Conservation (phyloP, 2,797 vertebrate genomes). For the Ptychobarbus kaznakovi region DNA sequence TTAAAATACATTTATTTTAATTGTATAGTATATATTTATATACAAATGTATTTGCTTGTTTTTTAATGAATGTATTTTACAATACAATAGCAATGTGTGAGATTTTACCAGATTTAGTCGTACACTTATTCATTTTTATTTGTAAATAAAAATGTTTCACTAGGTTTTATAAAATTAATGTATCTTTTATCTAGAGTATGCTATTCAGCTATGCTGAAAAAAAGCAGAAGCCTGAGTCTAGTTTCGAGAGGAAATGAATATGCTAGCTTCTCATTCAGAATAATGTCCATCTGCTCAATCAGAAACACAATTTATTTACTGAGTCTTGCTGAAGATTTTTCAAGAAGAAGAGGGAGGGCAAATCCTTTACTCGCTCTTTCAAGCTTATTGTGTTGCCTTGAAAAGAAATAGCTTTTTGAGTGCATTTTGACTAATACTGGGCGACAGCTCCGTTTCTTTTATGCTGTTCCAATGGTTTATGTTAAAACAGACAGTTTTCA, state of each 20-base stretch:
- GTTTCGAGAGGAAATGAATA: constrained; percentile 27
- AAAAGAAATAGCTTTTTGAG: constrained; percentile 44
- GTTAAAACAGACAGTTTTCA: constrained; percentile 32
- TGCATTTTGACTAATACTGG: constrained; percentile 45
- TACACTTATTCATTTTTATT: no score
- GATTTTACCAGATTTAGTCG: no score
- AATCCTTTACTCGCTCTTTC: constrained; percentile 25
- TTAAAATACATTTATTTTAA: no score
- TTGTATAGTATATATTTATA: no score
- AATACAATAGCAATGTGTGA: no score
- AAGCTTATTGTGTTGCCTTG: constrained; percentile 47
- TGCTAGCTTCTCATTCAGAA: constrained; percentile 41
- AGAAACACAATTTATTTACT: constrained; percentile 42
- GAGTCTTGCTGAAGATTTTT: constrained; percentile 43
- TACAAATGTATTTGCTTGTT: no score
- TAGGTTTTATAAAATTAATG: no score
- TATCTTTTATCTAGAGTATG: no score
- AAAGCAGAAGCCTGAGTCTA: neutral
- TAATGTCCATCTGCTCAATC: constrained; percentile 50
- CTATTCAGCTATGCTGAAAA: constrained; percentile 10
- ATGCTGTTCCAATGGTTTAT: constrained; percentile 25
- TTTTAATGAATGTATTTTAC: no score
- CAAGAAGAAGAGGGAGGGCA: constrained; percentile 24
- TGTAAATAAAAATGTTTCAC: no score
- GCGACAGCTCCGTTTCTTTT: constrained; percentile 29